Percentiles rank a stretch among this genome's conserved stretches.
phyloP scores from a whole-genome alignment of 2,797 vertebrate species.

The Halcyon leucocephala region DNA sequence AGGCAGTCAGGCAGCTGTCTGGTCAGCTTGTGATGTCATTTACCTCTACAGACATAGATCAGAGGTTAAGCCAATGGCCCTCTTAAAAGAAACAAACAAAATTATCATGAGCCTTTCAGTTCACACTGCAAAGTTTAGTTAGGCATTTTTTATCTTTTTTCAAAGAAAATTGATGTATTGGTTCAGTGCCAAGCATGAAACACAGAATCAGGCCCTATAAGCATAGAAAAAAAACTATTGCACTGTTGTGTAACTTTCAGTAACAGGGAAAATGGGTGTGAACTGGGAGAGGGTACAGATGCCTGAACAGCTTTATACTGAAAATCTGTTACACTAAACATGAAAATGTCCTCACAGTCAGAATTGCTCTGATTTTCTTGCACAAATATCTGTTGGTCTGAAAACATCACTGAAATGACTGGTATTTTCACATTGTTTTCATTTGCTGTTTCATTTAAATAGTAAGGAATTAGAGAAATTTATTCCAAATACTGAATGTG shows the following conservation, averaged over 20 bases:
- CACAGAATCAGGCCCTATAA: not conserved
- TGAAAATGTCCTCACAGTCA: not conserved
- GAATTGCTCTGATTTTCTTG: not conserved
- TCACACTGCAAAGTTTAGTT: not conserved
- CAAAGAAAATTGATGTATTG: not conserved
- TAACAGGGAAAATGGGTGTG: not conserved
- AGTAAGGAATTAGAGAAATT: not conserved
- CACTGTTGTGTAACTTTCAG: not conserved
- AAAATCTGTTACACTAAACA: not conserved
- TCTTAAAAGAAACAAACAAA: not conserved
- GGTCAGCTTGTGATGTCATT: not conserved
- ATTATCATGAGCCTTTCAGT: not conserved
- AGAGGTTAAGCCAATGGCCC: not conserved
- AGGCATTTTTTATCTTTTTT: not conserved
- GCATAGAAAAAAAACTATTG: not conserved
- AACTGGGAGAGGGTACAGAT: not conserved
- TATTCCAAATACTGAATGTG: not conserved
- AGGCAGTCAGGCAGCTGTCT: not conserved
- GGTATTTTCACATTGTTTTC: not conserved
- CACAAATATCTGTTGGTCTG: not conserved
- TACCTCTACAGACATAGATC: not conserved
- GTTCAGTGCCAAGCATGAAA: not conserved
- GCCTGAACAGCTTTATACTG: not conserved
- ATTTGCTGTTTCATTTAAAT: not conserved
- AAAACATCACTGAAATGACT: not conserved